Percentiles rank a stretch among this genome's conserved stretches.
Evolutionary conservation across 2,113 vertebrate species (phyloP).

Genomic region (Cyanocitta stelleri): DNA sequence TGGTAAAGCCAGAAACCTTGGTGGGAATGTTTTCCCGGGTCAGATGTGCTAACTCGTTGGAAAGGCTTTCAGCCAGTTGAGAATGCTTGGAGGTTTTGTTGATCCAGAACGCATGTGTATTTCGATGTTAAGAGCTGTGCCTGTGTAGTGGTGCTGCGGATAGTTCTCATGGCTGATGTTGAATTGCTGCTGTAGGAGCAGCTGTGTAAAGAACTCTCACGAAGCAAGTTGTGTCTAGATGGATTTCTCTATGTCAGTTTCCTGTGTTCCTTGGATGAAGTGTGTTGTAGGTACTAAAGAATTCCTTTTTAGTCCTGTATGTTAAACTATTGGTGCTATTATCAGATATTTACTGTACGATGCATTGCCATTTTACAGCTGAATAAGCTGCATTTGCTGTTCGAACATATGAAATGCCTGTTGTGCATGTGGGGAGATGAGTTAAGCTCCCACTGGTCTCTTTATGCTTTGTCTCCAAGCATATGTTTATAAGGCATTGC

Average conservation of each 20-base stretch:
- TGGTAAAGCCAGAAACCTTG: neutral
- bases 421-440: neutral
- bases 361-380: neutral
- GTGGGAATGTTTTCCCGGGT: neutral
- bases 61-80: neutral
- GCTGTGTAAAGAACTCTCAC: neutral
- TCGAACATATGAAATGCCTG: neutral
- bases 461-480: neutral
- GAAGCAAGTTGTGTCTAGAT: neutral
- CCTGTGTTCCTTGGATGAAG: neutral
- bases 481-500: neutral
- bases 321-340: neutral
- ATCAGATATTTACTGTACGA: neutral
- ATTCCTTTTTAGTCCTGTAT: neutral
- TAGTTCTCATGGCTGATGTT: fast-evolving
- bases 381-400: neutral
- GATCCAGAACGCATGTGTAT: fast-evolving
- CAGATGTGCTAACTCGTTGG: too few relatives aligned
- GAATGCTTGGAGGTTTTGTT: neutral
- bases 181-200: neutral
- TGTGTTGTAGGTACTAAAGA: neutral
- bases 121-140: neutral
- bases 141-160: neutral
- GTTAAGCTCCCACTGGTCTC: neutral
- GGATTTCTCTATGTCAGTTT: neutral